Evolutionary conservation across 2,113 vertebrate genomes (phyloP).

Genomic region (Tupaia chinensis): DNA sequence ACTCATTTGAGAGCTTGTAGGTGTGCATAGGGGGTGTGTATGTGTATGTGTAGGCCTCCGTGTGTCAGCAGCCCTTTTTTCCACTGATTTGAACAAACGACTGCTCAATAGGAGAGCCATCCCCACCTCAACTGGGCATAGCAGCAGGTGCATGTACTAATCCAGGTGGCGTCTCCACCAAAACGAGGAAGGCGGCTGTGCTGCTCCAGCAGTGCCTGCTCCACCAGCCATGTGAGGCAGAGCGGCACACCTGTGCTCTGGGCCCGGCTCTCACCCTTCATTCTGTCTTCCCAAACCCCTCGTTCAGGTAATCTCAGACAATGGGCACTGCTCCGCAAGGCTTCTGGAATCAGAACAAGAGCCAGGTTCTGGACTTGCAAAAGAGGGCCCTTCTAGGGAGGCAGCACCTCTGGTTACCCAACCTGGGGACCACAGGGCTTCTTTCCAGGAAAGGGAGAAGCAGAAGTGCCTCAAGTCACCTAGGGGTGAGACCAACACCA

Average conservation of each 20-base stretch:
- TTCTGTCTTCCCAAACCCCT: neutral
- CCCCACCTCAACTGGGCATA: neutral
- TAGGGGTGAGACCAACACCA: neutral
- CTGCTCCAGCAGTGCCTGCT: neutral
- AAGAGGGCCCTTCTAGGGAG: neutral
- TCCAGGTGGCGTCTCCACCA: neutral
- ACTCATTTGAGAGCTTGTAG: neutral
- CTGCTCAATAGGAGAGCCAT: neutral
- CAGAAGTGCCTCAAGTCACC: neutral
- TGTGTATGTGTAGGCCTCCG: accelerated
- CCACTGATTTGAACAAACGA: neutral
- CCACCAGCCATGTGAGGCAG: neutral
- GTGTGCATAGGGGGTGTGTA: too few species aligned
- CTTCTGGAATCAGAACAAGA: neutral
- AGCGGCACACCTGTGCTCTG: too few species aligned
- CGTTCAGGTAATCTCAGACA: neutral
- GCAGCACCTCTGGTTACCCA: neutral
- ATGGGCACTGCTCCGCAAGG: accelerated
- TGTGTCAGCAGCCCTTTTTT: neutral
- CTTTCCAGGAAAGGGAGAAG: neutral
- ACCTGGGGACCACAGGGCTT: accelerated
- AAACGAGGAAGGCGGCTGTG: accelerated
- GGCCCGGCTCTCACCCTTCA: neutral
- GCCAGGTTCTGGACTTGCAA: neutral
- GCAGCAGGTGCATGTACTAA: neutral